Conservation (phyloP, 2,113 vertebrate species). For the Cephalopterus ornatus region DNA sequence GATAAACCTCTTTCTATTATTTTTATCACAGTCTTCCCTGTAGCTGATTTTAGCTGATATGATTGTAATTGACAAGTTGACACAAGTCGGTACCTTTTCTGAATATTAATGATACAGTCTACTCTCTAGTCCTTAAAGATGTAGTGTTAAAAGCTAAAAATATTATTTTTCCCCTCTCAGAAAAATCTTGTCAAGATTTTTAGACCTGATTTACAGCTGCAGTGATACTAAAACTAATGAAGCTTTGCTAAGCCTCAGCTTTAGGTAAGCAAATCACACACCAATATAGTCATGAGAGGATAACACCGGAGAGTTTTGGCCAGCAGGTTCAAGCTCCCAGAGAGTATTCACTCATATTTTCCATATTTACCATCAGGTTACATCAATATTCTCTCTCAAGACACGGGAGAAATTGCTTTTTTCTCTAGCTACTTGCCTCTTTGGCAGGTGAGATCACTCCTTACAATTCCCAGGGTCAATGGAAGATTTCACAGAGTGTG, state of each 20-base stretch:
- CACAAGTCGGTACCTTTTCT: neutral
- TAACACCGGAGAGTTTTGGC: neutral
- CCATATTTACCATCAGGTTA: neutral
- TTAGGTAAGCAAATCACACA: neutral
- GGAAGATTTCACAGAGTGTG: neutral
- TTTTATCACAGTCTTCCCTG: neutral
- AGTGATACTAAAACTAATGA: neutral
- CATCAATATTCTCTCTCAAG: neutral
- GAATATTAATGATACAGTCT: neutral
- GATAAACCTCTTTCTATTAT: slow-evolving; percentile 29
- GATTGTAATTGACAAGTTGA: slow-evolving; percentile 12
- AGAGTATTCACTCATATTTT: neutral
- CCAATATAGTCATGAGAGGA: neutral
- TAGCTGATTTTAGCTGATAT: slow-evolving; percentile 29
- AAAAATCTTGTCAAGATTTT: neutral
- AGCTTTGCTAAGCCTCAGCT: neutral
- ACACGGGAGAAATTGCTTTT: neutral
- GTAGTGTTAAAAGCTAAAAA: neutral
- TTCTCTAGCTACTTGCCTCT: neutral
- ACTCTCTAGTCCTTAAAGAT: neutral
- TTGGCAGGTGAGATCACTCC: neutral
- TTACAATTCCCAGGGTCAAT: neutral
- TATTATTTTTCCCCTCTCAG: neutral
- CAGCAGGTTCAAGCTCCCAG: neutral
- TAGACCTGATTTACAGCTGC: neutral